Evolutionary conservation across 2,888 invertebrate species (phyloP).

Genomic region (Chaitophorus viminalis): DNA sequence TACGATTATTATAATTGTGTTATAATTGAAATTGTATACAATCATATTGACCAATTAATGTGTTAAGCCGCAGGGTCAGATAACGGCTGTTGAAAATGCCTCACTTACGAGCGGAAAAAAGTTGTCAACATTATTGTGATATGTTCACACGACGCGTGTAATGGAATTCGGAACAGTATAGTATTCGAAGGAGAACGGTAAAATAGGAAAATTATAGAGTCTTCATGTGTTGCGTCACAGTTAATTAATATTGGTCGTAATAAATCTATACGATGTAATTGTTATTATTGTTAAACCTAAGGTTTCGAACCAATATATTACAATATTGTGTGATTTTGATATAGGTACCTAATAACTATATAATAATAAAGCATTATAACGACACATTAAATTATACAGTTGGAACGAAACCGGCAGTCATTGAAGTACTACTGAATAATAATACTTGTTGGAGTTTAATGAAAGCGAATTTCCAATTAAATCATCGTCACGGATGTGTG

Average conservation of each 20-base stretch:
- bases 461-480: not conserved
- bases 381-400: not conserved
- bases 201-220: not conserved
- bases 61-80: too few species aligned
- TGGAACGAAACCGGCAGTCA: not conserved
- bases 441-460: not conserved
- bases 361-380: not conserved
- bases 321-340: conserved; percentile 18
- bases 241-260: not conserved
- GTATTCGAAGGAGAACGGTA: too few species aligned
- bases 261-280: not conserved
- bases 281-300: not conserved
- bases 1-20: not conserved
- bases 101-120: too few species aligned
- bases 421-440: not conserved
- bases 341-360: not conserved
- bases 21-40: too few species aligned
- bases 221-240: not conserved
- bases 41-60: too few species aligned
- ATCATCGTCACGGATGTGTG: not conserved
- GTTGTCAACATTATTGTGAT: not conserved
- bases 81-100: too few species aligned
- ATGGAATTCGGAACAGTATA: too few species aligned
- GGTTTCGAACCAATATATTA: not conserved
- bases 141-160: not conserved